These are phyloP conservation scores for Bufo bufo DNA, from an alignment of 2,113 vertebrate species.

Conservation along the genomic window DNA sequence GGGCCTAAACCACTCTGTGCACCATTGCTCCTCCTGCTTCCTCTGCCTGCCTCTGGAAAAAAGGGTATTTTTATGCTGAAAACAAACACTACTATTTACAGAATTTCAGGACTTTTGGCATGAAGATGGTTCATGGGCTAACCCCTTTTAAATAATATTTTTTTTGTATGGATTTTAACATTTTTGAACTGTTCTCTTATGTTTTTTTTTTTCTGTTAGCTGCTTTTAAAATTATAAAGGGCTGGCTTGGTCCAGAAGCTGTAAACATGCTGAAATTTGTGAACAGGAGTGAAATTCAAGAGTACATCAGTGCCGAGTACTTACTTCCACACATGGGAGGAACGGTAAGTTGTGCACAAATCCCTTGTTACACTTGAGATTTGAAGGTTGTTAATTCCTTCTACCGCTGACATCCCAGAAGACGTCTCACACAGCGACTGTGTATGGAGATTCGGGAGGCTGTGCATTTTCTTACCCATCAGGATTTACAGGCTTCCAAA, in stretches of 20 bases:
- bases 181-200: neutral
- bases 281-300: conserved; percentile 83
- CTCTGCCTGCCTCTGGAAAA: no score
- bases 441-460: neutral
- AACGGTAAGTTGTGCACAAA: conserved; percentile 76
- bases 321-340: conserved; percentile 93
- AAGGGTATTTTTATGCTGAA: no score
- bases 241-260: conserved; percentile 94
- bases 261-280: conserved; percentile 90
- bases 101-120: no score
- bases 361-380: neutral
- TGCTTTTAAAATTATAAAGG: conserved; percentile 95
- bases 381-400: neutral
- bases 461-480: neutral
- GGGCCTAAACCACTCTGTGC: no score
- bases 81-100: no score
- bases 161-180: no score
- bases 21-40: no score
- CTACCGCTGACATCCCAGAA: neutral
- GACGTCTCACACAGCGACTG: neutral
- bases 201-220: conserved; percentile 71
- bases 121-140: no score
- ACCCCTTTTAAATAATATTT: no score
- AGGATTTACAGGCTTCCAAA: no score
- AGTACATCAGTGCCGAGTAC: conserved; percentile 83